Base-by-base conservation (phyloP, 2,888 invertebrate species). In the Aleiodes leptofemur region DNA sequence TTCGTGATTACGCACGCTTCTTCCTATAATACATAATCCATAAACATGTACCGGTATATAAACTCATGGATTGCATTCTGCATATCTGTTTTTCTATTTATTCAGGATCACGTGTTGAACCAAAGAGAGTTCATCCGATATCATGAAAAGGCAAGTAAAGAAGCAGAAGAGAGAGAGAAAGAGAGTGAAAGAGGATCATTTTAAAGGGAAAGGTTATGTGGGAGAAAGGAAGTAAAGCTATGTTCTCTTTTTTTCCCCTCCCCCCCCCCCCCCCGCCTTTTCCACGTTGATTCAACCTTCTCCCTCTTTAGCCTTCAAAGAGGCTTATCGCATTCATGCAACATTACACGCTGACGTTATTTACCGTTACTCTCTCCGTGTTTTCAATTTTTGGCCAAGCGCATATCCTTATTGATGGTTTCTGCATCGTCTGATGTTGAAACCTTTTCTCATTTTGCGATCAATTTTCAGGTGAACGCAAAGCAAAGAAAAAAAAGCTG, bases 271-370 rank as follows among this genome's bases (percentile, higher is more conserved):
- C 1, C 2, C 23, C 23, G 2, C 23, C 23, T 61, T 51, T 31
- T 51, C 51, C 57, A 55, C 43, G 61, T 68, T 61, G 16, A 51
- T 34, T 53, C 74, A 68, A 70, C 61, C 74, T 59, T 34, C 61
- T 50, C 51, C 57, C 31, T 73, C 72, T 72, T 43, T 73, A 66
- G 38, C 64, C 13, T 69, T 77, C 80, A 80, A 83, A 85, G 84
- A 82, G 81, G 86, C 87, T 88, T 89, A 89, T 89, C 88, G 86
- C 85, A 84, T 88, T 89, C 88, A 88, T 89, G 88, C 87, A 88
- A 88, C 88, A 89, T 89, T 89, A 88, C 85, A 83, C 86, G 85
- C 84, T 79, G 79, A 80, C 84, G 84, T 86, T 88, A 88, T 88
- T 88, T 85, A 88, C 86, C 82, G 82, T 80, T 78, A 31, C 82